Conservation (phyloP, 2,888 invertebrate genomes). For the Alitta virens region DNA sequence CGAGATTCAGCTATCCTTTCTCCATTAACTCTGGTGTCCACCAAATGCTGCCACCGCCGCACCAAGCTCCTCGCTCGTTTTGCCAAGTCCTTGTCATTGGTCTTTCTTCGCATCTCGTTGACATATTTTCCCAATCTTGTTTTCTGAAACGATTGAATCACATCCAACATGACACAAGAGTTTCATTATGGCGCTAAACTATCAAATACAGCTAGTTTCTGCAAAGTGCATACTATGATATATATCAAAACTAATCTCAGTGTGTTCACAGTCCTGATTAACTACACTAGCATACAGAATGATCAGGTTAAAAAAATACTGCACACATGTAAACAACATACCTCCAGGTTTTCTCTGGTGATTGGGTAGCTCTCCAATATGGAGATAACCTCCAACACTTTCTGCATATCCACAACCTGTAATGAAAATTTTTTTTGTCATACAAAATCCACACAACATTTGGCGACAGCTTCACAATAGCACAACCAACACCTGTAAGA, state of each 20-base stretch:
- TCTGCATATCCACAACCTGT: slow-evolving; percentile 92
- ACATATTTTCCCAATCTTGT: slow-evolving; percentile 91
- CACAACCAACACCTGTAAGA: no score
- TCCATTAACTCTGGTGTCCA: slow-evolving; percentile 53
- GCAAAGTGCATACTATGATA: no score
- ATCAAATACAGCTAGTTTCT: no score
- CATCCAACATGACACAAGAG: no score
- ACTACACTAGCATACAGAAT: no score
- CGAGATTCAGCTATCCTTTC: slow-evolving; percentile 33
- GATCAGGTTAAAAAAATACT: no score
- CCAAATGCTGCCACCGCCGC: slow-evolving; percentile 87
- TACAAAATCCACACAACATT: no score
- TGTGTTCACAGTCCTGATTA: no score
- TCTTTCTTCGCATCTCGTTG: slow-evolving; percentile 85
- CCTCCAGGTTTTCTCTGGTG: slow-evolving; percentile 88
- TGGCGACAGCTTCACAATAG: no score
- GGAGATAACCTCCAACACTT: slow-evolving; percentile 89
- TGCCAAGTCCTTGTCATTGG: slow-evolving; percentile 78
- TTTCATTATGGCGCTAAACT: no score
- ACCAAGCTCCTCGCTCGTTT: slow-evolving; percentile 87
- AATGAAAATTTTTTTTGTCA: slow-evolving; percentile 44
- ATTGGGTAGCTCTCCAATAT: slow-evolving; percentile 86
- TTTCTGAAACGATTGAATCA: slow-evolving; percentile 70
- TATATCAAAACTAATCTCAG: no score
- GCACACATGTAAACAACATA: slow-evolving; percentile 59